A percentile compares a stretch with the other conserved stretches of the same genome.
phyloP scores from a whole-genome alignment of 2,113 vertebrate species.

The Strix uralensis region DNA sequence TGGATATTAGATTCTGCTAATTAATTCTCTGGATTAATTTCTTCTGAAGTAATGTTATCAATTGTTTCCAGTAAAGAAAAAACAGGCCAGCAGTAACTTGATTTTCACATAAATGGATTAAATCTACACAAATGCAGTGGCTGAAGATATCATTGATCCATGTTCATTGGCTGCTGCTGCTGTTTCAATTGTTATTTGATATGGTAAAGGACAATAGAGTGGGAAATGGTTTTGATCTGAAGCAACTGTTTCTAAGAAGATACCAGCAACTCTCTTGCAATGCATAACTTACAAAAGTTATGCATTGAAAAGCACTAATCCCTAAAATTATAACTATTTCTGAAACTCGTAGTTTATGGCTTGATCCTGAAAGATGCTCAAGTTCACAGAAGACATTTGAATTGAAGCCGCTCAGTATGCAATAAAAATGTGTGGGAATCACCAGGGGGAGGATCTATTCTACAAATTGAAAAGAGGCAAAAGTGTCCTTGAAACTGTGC shows the following conservation, averaged over 20 bases:
- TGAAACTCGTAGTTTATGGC: neutral
- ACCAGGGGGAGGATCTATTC: conserved; percentile 12
- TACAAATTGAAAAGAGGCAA: conserved; percentile 18
- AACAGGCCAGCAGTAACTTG: conserved; percentile 67
- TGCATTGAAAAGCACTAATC: conserved; percentile 27
- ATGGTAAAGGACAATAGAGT: conserved; percentile 76
- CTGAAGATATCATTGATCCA: conserved; percentile 84
- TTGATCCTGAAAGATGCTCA: conserved; percentile 2
- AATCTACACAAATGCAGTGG: conserved; percentile 81
- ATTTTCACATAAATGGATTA: conserved; percentile 90
- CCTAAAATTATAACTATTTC: conserved; percentile 38
- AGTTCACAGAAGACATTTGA: conserved; percentile 10
- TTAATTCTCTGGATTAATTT: conserved; percentile 91
- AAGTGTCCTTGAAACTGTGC: conserved; percentile 24
- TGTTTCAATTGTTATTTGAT: conserved; percentile 85
- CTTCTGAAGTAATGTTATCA: conserved; percentile 86
- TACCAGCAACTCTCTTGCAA: conserved; percentile 79
- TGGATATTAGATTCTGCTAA: conserved; percentile 87
- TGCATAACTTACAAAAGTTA: neutral
- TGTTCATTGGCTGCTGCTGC: conserved; percentile 76
- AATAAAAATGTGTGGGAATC: conserved; percentile 35
- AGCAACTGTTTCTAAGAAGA: conserved; percentile 84
- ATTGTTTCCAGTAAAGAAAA: conserved; percentile 85
- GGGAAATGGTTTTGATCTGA: conserved; percentile 67
- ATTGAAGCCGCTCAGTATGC: neutral